phyloP scores from a whole-genome alignment of 1,140 invertebrate genomes.

The Cyclina sinensis region DNA sequence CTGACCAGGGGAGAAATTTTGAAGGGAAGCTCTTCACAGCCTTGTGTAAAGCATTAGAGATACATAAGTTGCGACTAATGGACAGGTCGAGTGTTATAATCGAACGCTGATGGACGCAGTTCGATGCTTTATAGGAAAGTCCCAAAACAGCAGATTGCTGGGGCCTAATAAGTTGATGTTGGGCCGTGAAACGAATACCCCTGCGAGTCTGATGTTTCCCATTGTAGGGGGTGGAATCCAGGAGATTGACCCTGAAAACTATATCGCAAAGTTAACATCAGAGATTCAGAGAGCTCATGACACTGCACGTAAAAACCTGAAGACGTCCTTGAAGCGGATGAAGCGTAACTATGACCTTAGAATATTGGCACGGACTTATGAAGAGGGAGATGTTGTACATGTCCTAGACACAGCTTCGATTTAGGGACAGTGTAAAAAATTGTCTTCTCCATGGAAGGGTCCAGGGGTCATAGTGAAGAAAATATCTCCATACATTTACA shows the following conservation, averaged over 20 bases:
- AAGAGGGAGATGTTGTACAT: no score
- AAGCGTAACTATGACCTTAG: no score
- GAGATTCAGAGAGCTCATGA: constrained; percentile 19
- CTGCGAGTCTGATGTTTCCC: constrained; percentile 20
- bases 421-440: no score
- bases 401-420: no score
- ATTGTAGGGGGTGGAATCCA: neutral
- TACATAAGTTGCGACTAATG: neutral
- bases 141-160: neutral
- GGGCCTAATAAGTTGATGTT: constrained; percentile 35
- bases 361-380: no score
- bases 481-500: no score
- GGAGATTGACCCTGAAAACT: neutral
- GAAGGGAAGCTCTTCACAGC: no score
- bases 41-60: neutral
- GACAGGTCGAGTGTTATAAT: constrained; percentile 74
- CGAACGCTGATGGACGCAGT: constrained; percentile 24
- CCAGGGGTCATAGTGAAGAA: no score
- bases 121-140: constrained; percentile 39
- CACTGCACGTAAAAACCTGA: neutral
- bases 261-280: neutral
- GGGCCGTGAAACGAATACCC: constrained; percentile 33
- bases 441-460: no score
- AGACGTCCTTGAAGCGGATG: neutral
- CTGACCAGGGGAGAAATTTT: neutral